A percentile compares a stretch with the other conserved stretches of the same genome.
Conservation (phyloP, 2,888 invertebrate species). For the Tipula unca region DNA sequence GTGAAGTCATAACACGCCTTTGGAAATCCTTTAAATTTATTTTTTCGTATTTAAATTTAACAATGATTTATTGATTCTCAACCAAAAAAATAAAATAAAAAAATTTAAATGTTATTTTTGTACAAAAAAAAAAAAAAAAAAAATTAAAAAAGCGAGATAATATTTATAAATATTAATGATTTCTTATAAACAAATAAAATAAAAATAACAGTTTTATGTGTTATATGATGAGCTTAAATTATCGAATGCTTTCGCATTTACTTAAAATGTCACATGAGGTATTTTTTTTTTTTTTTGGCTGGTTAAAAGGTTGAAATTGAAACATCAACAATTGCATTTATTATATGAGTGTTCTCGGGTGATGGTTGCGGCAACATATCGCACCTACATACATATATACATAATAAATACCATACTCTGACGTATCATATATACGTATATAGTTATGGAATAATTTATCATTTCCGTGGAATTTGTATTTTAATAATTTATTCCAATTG, state of each 20-base stretch:
- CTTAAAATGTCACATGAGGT: background rate
- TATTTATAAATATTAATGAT: constrained; percentile 14
- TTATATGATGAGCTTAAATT: background rate
- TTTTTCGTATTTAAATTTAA: constrained; percentile 8
- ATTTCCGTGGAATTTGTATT: background rate
- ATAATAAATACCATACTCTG: background rate
- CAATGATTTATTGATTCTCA: constrained; percentile 8
- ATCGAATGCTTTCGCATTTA: background rate
- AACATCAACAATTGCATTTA: background rate
- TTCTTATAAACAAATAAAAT: background rate
- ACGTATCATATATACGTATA: background rate
- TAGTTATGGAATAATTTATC: background rate
- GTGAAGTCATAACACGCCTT: constrained; percentile 14
- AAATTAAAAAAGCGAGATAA: constrained; percentile 2
- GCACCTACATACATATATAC: background rate
- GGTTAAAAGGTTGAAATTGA: background rate
- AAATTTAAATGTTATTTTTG: background rate
- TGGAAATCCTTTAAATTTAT: constrained; percentile 8
- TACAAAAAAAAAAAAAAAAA: background rate
- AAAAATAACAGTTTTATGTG: background rate
- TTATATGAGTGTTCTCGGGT: background rate
- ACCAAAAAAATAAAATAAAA: background rate
- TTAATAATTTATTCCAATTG: background rate
- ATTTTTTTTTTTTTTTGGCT: background rate
- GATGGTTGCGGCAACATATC: background rate